Evolutionary conservation across 2,113 vertebrate genomes (phyloP).

Genomic region (Periophthalmodon schlosseri): DNA sequence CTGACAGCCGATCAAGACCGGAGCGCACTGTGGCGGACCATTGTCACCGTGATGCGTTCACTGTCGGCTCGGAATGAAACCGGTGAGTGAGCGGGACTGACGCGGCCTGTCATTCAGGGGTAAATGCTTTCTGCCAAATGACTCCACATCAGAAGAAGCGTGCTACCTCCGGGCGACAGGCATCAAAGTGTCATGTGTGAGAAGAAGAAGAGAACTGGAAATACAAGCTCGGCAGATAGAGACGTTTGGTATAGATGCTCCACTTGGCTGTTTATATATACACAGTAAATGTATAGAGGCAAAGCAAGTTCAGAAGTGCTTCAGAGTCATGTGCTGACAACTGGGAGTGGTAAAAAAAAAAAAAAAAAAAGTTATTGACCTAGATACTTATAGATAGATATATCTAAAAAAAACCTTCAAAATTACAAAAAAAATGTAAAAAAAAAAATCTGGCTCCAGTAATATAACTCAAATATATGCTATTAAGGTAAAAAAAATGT

Average conservation of each 20-base stretch:
- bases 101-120: slow-evolving; percentile 21
- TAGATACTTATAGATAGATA: no score
- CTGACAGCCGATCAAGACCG: background rate
- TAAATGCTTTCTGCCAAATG: slow-evolving; percentile 18
- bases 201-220: slow-evolving; percentile 34
- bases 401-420: no score
- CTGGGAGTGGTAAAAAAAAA: no score
- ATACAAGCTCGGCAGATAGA: background rate
- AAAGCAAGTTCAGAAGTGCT: background rate
- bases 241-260: background rate
- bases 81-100: slow-evolving; percentile 16
- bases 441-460: no score
- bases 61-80: slow-evolving; percentile 8
- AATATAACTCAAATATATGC: no score
- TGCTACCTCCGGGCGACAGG: slow-evolving; percentile 39
- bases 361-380: no score
- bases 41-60: background rate
- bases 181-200: slow-evolving; percentile 38
- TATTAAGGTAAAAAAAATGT: no score
- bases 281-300: background rate
- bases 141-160: slow-evolving; percentile 15
- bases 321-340: background rate
- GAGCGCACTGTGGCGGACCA: background rate
- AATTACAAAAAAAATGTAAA: no score
- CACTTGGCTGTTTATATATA: background rate